Percentiles rank a stretch among this genome's conserved stretches.
These are phyloP conservation scores for Rhabditophanes sp. DNA, from an alignment of 2,888 invertebrate species.

Conservation along the genomic window DNA sequence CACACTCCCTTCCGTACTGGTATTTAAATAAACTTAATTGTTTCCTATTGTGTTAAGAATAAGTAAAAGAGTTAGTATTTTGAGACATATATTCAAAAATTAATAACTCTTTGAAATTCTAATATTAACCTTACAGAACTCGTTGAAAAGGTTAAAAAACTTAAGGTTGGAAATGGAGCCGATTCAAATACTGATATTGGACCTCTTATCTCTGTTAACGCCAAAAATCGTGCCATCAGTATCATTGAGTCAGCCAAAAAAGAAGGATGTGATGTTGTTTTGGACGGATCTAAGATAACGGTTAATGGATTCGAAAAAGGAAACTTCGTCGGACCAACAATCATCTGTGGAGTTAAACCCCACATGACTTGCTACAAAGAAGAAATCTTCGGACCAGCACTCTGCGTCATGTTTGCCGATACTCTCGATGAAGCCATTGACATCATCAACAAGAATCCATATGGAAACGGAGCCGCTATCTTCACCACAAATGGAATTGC, in stretches of 20 bases:
- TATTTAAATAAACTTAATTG: too few relatives aligned
- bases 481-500: slow-evolving; percentile 89
- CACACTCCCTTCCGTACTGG: too few relatives aligned
- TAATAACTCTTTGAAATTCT: too few relatives aligned
- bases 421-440: slow-evolving; percentile 78
- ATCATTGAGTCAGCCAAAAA: background rate
- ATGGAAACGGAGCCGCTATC: slow-evolving; percentile 90
- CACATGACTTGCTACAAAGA: slow-evolving; percentile 48
- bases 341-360: slow-evolving; percentile 61
- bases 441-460: slow-evolving; percentile 74
- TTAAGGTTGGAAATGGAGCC: background rate
- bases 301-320: slow-evolving; percentile 76
- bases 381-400: slow-evolving; percentile 91
- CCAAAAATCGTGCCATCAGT: slow-evolving; percentile 59
- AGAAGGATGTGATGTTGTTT: slow-evolving; percentile 61
- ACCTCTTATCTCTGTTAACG: slow-evolving; percentile 76
- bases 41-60: too few relatives aligned
- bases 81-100: background rate
- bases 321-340: slow-evolving; percentile 87
- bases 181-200: slow-evolving; percentile 51
- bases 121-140: too few relatives aligned
- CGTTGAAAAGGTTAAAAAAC: slow-evolving; percentile 59
- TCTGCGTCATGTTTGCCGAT: slow-evolving; percentile 66
- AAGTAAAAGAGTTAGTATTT: too few relatives aligned
- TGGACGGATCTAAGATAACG: slow-evolving; percentile 68